These are phyloP conservation scores for Macrotrachela quadricornifera DNA, from an alignment of 1,140 invertebrate species.

Conservation along the genomic window DNA sequence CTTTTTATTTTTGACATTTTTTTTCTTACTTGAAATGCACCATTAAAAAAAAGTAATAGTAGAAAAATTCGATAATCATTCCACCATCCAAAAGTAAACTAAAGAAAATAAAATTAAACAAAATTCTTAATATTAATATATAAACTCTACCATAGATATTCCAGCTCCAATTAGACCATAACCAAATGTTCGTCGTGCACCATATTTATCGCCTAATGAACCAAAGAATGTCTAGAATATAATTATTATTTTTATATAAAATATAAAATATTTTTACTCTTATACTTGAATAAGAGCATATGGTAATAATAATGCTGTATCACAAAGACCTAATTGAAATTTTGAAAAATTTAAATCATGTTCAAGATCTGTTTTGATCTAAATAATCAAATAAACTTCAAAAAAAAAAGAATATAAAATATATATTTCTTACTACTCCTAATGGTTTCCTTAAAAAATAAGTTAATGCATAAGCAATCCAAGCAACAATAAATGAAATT, in stretches of 20 bases:
- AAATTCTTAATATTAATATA: not conserved
- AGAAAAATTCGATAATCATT: constrained; percentile 24
- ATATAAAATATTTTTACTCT: not conserved
- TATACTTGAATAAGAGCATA: constrained; percentile 33
- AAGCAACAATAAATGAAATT: constrained; percentile 25
- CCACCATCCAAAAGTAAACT: constrained; percentile 29
- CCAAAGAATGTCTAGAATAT: constrained; percentile 26
- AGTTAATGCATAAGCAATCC: constrained; percentile 31
- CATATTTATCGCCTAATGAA: constrained; percentile 31
- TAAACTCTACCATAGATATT: constrained; percentile 26
- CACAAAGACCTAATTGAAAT: constrained; percentile 29
- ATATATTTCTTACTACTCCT: constrained; percentile 24
- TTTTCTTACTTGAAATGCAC: constrained; percentile 27
- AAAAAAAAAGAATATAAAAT: constrained; percentile 6
- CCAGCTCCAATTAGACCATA: constrained; percentile 28
- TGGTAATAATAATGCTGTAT: constrained; percentile 33
- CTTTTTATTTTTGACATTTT: too few species aligned
- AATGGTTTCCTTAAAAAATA: constrained; percentile 33
- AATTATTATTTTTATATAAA: not conserved
- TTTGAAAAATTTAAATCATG: constrained; percentile 21
- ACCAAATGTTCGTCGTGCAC: constrained; percentile 30
- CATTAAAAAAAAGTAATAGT: constrained; percentile 31
- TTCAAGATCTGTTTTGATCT: constrained; percentile 29
- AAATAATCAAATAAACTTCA: constrained; percentile 9
- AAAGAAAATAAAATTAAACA: not conserved